phyloP scores from a whole-genome alignment of 2,888 invertebrate species.

The Ectemnius cavifrons region DNA sequence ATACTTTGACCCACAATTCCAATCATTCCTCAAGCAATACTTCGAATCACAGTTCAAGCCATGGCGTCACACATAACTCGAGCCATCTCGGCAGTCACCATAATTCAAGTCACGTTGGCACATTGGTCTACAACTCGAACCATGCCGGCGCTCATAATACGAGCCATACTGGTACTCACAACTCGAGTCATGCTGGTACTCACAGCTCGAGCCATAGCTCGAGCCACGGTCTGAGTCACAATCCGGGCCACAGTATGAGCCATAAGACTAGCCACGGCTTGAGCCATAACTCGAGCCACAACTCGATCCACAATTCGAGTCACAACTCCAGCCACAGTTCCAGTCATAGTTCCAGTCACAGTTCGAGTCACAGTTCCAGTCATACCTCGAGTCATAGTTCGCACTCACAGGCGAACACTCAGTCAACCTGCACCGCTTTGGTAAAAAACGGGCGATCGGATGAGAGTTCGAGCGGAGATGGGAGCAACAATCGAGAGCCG shows the following conservation, averaged over 20 bases:
- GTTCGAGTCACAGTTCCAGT: conserved; percentile 55
- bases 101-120: conserved; percentile 51
- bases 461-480: conserved; percentile 67
- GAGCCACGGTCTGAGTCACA: conserved; percentile 25
- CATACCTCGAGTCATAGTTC: conserved; percentile 55
- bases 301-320: conserved; percentile 56
- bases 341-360: conserved; percentile 27
- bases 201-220: conserved; percentile 43
- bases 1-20: conserved; percentile 41
- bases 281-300: conserved; percentile 39
- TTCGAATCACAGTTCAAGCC: conserved; percentile 54
- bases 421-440: conserved; percentile 63
- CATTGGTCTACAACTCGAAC: conserved; percentile 49
- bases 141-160: conserved; percentile 33
- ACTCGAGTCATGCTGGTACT: conserved; percentile 35
- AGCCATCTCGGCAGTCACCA: conserved; percentile 54
- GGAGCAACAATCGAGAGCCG: conserved; percentile 62
- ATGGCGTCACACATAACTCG: too few species aligned
- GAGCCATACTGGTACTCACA: conserved; percentile 39
- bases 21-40: conserved; percentile 58
- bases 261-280: conserved; percentile 51
- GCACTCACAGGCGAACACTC: conserved; percentile 63
- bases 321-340: conserved; percentile 30
- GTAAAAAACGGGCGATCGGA: conserved; percentile 67
- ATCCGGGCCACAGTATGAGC: conserved; percentile 59